phyloP scores from a whole-genome alignment of 2,888 invertebrate genomes.

The Agelastica alni region DNA sequence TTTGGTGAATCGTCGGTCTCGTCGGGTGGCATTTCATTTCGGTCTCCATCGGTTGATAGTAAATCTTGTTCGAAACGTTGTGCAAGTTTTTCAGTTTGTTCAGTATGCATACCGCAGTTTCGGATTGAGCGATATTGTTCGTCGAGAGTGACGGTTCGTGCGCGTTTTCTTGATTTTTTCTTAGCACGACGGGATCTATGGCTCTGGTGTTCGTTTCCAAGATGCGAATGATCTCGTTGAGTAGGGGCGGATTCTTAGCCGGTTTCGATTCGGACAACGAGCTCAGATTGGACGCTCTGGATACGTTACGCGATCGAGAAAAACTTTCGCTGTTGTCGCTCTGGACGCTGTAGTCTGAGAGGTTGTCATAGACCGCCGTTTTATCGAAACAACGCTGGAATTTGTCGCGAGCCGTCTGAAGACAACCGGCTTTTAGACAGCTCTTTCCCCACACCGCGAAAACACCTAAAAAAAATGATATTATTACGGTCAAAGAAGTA shows the following conservation, averaged over 20 bases:
- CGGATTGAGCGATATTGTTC: constrained; percentile 47
- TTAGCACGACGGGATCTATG: constrained; percentile 59
- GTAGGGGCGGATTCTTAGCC: constrained; percentile 67
- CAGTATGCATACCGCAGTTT: constrained; percentile 59
- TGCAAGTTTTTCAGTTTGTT: constrained; percentile 57
- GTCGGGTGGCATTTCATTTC: constrained; percentile 27
- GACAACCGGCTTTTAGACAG: constrained; percentile 78
- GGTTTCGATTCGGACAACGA: constrained; percentile 58
- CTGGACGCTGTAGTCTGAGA: constrained; percentile 32
- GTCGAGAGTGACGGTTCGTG: constrained; percentile 32
- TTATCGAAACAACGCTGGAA: constrained; percentile 66
- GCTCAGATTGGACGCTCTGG: constrained; percentile 33
- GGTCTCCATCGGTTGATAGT: constrained; percentile 32
- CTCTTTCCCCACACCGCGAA: constrained; percentile 89
- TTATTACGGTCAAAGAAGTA: too few species aligned
- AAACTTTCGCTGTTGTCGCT: constrained; percentile 38
- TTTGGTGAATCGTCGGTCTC: constrained; percentile 56
- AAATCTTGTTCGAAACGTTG: constrained; percentile 54
- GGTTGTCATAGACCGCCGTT: constrained; percentile 49
- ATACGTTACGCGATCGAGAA: constrained; percentile 31
- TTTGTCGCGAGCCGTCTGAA: constrained; percentile 75
- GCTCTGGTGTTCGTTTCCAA: constrained; percentile 66
- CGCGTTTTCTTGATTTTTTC: constrained; percentile 53
- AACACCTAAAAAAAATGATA: constrained; percentile 70
- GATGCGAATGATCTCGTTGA: constrained; percentile 72